A percentile compares a stretch with the other conserved stretches of the same genome.
These are phyloP conservation scores for Guaruba guarouba DNA, from an alignment of 2,113 vertebrate species.

Conservation along the genomic window DNA sequence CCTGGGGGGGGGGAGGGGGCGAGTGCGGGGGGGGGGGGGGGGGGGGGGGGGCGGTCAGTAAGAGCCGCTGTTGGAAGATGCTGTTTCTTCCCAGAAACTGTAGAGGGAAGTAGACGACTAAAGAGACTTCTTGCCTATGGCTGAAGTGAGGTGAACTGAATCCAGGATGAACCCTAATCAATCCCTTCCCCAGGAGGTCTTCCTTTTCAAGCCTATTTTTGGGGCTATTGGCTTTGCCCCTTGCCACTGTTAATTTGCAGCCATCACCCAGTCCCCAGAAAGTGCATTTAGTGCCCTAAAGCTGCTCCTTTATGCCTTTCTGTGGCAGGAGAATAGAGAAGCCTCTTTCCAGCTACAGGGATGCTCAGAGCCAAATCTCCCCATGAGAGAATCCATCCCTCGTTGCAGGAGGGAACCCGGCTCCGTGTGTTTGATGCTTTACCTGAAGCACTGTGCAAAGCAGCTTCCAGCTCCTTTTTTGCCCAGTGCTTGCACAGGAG, in stretches of 20 bases:
- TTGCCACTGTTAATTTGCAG: fast-evolving
- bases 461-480: background rate
- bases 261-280: background rate
- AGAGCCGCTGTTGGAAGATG: background rate
- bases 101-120: constrained; percentile 46
- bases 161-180: background rate
- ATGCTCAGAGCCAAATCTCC: background rate
- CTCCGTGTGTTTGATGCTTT: background rate
- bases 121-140: constrained; percentile 26
- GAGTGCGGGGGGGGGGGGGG: background rate
- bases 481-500: background rate
- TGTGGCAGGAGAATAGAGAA: background rate
- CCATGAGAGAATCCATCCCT: background rate
- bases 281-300: background rate
- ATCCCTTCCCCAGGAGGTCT: background rate
- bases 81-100: constrained; percentile 26
- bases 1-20: too few relatives aligned
- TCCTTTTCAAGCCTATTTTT: background rate
- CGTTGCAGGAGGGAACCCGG: background rate
- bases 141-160: background rate
- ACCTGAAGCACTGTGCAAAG: background rate
- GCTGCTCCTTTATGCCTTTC: background rate
- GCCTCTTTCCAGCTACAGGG: background rate
- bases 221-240: background rate
- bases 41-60: too few relatives aligned